These are phyloP conservation scores for Lasius fuliginosus DNA, from an alignment of 2,888 invertebrate genomes.

Conservation along the genomic window DNA sequence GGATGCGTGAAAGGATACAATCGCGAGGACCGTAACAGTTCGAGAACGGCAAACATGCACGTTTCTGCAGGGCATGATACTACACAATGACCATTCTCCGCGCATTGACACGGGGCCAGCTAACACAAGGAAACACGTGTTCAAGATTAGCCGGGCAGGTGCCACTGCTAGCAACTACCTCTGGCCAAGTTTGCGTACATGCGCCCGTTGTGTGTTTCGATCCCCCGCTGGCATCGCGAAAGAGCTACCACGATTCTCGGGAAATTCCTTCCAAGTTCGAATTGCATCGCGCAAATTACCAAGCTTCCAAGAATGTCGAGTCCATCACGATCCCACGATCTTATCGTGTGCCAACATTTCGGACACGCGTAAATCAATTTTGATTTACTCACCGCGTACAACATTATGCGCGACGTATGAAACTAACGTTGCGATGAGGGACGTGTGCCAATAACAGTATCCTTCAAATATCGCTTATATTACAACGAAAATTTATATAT, in stretches of 20 bases:
- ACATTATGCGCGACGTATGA: constrained; percentile 28
- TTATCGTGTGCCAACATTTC: constrained; percentile 36
- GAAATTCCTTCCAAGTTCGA: constrained; percentile 60
- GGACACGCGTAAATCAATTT: constrained; percentile 31
- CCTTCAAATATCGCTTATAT: background rate
- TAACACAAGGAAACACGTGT: constrained; percentile 84
- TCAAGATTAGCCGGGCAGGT: constrained; percentile 85
- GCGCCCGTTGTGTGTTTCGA: constrained; percentile 57
- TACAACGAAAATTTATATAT: background rate
- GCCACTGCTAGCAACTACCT: constrained; percentile 77
- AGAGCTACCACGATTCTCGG: constrained; percentile 50
- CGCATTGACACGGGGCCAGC: constrained; percentile 80
- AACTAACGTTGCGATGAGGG: constrained; percentile 27
- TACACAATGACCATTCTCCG: constrained; percentile 76
- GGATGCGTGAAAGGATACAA: constrained; percentile 15
- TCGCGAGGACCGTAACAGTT: constrained; percentile 45
- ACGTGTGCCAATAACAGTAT: constrained; percentile 37
- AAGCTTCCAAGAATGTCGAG: constrained; percentile 53
- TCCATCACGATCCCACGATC: constrained; percentile 41
- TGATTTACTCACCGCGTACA: background rate
- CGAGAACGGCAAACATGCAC: constrained; percentile 53
- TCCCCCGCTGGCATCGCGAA: constrained; percentile 48
- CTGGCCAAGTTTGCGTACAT: constrained; percentile 75
- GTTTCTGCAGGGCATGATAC: constrained; percentile 61
- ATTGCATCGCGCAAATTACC: constrained; percentile 53